Evolutionary conservation across 2,888 invertebrate species (phyloP), one percentile per base, ranked within the genome.

Genomic region (Buathra laborator): DNA sequence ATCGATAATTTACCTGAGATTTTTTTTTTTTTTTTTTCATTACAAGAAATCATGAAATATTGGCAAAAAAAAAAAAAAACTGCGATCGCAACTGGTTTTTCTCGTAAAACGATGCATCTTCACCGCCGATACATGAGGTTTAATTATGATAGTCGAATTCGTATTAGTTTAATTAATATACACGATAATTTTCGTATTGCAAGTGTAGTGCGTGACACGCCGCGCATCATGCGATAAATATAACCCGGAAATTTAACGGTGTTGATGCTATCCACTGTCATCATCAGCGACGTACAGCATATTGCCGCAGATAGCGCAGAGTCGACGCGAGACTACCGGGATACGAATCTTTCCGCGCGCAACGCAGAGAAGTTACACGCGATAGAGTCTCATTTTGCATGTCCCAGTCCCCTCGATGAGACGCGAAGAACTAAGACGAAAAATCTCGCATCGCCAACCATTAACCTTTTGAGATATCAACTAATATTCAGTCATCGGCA

Each of bases 241-340:
- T 78, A 59, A 70, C 70, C 62, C 48, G 56, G 59, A 37, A 29
- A 59, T 76, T 76, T 62, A 81, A 76, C 81, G 75, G 81, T 76
- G 46, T 48, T 62, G 62, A 75, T 68, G 75, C 70, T 51, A 44
- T 70, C 29, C 64, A 29, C 64, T 46, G 51, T 64, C 62, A 76
- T 76, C 62, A 81, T 81, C 43, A 53, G 44, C 68, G 46, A 74
- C 68, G 24, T 4, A 37, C 9, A 37, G 37, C 6, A 37, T 37
- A 37, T 37, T 4, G 9, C 7, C n/a, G 59, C 48, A 10, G 75
- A 62, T 59, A 75, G 37, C 37, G 68, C 59, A 64, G 48, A 59
- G 62, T 29, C 48, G 48, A 75, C 37, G 37, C 32, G 64, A 53
- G 62, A 51, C 70, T 68, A 51, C 59, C 56, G 68, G 48, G 53